Conservation (phyloP, 2,113 vertebrate species). For the Psittacara wagleri region DNA sequence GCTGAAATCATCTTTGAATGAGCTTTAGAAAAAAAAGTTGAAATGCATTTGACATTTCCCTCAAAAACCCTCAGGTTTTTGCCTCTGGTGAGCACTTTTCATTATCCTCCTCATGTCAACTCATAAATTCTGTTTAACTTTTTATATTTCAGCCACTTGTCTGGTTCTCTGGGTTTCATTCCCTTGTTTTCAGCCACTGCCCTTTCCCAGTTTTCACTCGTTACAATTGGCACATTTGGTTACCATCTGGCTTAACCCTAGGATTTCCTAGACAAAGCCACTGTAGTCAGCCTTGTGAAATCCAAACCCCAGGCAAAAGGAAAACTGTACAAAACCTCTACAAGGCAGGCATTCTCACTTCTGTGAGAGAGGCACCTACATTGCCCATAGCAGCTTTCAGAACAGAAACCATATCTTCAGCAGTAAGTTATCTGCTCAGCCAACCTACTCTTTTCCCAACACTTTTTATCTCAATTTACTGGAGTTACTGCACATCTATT, state of each 20-base stretch:
- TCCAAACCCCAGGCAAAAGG: slow-evolving; percentile 20
- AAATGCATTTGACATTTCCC: not conserved
- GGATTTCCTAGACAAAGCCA: slow-evolving; percentile 20
- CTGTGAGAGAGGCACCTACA: not conserved
- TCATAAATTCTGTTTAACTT: slow-evolving; percentile 2
- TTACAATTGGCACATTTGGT: not conserved
- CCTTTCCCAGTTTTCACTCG: not conserved
- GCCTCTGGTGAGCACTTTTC: not conserved
- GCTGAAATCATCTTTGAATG: not conserved
- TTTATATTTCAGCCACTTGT: not conserved
- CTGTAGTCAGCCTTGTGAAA: slow-evolving; percentile 52
- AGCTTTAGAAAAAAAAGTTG: not conserved
- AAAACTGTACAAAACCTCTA: not conserved
- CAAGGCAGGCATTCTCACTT: not conserved
- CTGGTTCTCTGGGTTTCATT: not conserved
- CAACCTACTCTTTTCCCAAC: not conserved
- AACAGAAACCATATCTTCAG: not conserved
- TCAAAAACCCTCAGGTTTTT: not conserved
- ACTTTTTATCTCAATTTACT: not conserved
- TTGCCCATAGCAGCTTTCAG: not conserved
- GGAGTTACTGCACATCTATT: not conserved
- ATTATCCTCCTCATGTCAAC: not conserved
- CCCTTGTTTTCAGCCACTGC: not conserved
- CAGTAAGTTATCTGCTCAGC: not conserved
- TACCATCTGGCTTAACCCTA: not conserved